Percentiles rank a stretch among this genome's conserved stretches.
Conservation (phyloP, 2,113 vertebrate species). For the Oncorhynchus masou region DNA sequence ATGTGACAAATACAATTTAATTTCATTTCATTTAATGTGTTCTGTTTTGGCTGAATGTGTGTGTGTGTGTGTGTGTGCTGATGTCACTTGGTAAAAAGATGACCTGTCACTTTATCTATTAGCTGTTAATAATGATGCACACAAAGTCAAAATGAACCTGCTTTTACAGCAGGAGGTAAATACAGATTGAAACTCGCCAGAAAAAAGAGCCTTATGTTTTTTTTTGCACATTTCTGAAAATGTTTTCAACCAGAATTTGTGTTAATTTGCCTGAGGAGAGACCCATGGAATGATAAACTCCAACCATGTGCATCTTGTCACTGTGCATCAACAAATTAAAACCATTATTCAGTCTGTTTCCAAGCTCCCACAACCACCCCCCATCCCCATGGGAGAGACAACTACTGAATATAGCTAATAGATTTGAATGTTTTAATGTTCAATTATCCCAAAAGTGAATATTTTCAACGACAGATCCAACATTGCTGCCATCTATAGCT, state of each 20-base stretch:
- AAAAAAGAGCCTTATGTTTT: too few relatives aligned
- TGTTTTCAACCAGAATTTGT: too few relatives aligned
- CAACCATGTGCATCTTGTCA: conserved; percentile 31
- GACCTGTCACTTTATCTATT: too few relatives aligned
- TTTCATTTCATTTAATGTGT: not conserved
- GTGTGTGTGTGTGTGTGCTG: not conserved
- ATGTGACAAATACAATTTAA: too few relatives aligned
- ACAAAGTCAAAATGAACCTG: too few relatives aligned
- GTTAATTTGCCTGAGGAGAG: not conserved
- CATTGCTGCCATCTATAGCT: conserved; percentile 23
- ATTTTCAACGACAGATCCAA: conserved; percentile 37
- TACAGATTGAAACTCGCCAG: too few relatives aligned
- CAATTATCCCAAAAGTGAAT: conserved; percentile 51
- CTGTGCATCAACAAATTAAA: not conserved
- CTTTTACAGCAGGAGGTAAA: too few relatives aligned
- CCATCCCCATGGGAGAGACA: conserved; percentile 33
- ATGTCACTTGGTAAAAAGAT: not conserved
- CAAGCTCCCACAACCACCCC: conserved; percentile 33
- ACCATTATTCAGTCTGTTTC: conserved; percentile 42
- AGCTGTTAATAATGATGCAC: too few relatives aligned
- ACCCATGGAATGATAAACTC: conserved; percentile 22
- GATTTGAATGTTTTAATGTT: conserved; percentile 36
- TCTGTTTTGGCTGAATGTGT: not conserved
- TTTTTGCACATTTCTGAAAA: too few relatives aligned
- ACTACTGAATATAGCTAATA: conserved; percentile 22